Percentiles rank a stretch among this genome's conserved stretches.
These are phyloP conservation scores for Cabera pusaria DNA, from an alignment of 2,888 invertebrate species.

Conservation along the genomic window DNA sequence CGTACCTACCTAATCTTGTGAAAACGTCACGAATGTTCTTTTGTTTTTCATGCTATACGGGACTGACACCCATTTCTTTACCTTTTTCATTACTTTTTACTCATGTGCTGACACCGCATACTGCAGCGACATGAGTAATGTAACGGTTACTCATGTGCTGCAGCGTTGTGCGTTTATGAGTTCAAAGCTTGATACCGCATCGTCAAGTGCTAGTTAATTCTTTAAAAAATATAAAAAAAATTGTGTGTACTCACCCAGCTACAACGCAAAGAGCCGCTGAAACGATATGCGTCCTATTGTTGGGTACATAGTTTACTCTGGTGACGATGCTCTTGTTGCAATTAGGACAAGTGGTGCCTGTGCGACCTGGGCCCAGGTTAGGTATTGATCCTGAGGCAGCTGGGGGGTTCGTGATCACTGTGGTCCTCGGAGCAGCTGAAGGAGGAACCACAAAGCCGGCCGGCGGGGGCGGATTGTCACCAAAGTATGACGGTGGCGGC, in stretches of 20 bases:
- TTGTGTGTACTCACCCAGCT: constrained; percentile 72
- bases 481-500: constrained; percentile 74
- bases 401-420: constrained; percentile 55
- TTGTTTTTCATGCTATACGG: too few relatives aligned
- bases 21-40: too few relatives aligned
- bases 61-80: too few relatives aligned
- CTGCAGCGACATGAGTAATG: too few relatives aligned
- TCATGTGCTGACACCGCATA: too few relatives aligned
- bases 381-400: constrained; percentile 35
- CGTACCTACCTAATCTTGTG: too few relatives aligned
- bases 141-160: too few relatives aligned
- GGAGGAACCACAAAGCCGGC: constrained; percentile 53
- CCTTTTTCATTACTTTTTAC: too few relatives aligned
- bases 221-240: too few relatives aligned
- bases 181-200: too few relatives aligned
- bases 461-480: constrained; percentile 65
- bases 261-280: constrained; percentile 72
- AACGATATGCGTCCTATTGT: constrained; percentile 71
- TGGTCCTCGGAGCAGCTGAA: constrained; percentile 54
- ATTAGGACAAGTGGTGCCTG: constrained; percentile 63
- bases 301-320: constrained; percentile 69
- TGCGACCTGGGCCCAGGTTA: constrained; percentile 70
- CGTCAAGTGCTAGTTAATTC: too few relatives aligned
- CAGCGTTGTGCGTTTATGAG: too few relatives aligned
- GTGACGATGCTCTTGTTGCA: constrained; percentile 71